Evolutionary conservation across 1,140 invertebrate genomes (phyloP).

Genomic region (Orius insidiosus): DNA sequence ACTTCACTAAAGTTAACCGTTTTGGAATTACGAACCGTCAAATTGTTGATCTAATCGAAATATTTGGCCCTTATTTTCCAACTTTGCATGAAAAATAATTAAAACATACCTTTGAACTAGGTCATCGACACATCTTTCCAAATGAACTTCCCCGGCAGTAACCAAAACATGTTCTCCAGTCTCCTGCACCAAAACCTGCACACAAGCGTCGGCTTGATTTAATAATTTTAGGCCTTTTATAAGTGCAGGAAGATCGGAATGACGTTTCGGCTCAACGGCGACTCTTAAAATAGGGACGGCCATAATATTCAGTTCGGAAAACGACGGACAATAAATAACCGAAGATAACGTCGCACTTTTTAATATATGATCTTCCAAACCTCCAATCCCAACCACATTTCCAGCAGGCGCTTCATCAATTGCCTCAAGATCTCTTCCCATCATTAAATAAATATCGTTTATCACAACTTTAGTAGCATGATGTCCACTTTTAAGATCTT

Average conservation of each 20-base stretch:
- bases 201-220: constrained; percentile 88
- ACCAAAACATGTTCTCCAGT: constrained; percentile 92
- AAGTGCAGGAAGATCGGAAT: constrained; percentile 64
- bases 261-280: constrained; percentile 77
- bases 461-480: constrained; percentile 42
- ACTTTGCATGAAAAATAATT: too few species aligned
- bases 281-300: constrained; percentile 82
- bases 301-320: constrained; percentile 65
- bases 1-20: too few species aligned
- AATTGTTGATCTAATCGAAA: too few species aligned
- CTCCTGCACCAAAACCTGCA: constrained; percentile 72
- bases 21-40: too few species aligned
- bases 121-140: constrained; percentile 86
- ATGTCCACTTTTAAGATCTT: constrained; percentile 45
- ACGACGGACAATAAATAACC: constrained; percentile 68
- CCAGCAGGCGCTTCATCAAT: constrained; percentile 70
- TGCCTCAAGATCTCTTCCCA: constrained; percentile 79
- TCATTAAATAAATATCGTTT: constrained; percentile 68
- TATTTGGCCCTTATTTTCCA: too few species aligned
- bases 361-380: constrained; percentile 67
- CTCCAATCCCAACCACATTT: constrained; percentile 78
- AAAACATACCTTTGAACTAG: constrained; percentile 42
- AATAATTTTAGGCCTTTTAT: constrained; percentile 55
- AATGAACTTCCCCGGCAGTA: constrained; percentile 93
- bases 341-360: constrained; percentile 85